A percentile compares a stretch with the other conserved stretches of the same genome.
Evolutionary conservation across 1,140 invertebrate genomes (phyloP).

Genomic region (Oncopeltus fasciatus): DNA sequence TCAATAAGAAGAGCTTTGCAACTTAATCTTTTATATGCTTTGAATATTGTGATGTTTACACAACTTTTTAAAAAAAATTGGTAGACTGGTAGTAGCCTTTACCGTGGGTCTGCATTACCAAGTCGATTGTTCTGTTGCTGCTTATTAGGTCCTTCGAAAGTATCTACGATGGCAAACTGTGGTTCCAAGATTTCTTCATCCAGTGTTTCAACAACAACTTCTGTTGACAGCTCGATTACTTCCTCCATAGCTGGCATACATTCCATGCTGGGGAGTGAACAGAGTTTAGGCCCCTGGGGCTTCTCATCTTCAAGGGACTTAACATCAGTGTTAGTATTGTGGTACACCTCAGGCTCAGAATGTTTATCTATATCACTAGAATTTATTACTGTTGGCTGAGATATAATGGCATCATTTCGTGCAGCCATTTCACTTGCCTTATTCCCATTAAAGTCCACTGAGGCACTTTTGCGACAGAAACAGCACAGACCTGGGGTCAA

Average conservation of each 20-base stretch:
- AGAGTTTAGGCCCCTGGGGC: no score
- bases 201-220: background rate
- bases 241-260: background rate
- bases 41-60: no score
- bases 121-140: background rate
- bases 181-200: background rate
- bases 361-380: no score
- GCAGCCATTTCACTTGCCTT: no score
- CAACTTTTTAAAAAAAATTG: background rate
- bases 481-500: background rate
- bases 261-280: no score
- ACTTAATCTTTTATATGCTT: no score
- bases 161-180: background rate
- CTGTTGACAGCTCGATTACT: no score
- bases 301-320: no score
- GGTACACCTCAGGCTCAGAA: no score
- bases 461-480: background rate
- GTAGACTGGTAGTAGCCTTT: background rate
- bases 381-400: no score
- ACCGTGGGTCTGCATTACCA: constrained; percentile 7
- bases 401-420: no score
- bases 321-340: no score
- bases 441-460: background rate
- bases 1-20: background rate
- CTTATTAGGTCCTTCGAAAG: background rate